Evolutionary conservation across 2,797 vertebrate species (phyloP).

Genomic region (Ciconia nigra): DNA sequence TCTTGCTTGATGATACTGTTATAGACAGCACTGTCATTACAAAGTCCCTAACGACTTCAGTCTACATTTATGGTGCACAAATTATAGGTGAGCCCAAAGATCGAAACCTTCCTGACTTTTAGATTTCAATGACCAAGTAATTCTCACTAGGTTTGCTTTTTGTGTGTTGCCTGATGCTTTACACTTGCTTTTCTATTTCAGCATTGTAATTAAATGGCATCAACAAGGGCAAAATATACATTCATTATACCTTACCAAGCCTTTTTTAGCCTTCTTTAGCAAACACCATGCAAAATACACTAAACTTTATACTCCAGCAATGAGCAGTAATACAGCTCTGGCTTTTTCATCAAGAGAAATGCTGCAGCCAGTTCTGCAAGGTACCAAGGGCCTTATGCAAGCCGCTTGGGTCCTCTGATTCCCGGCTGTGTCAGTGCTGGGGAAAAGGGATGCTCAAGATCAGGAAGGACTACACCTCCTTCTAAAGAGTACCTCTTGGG

Average conservation of each 20-base stretch:
- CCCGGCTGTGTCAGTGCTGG: neutral
- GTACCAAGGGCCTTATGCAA: neutral
- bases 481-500: slow-evolving; percentile 15
- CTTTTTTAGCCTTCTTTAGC: neutral
- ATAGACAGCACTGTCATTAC: slow-evolving; percentile 99
- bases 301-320: neutral
- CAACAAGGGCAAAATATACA: neutral
- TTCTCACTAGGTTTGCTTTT: slow-evolving; percentile 64
- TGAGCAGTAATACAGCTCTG: neutral
- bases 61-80: slow-evolving; percentile 84
- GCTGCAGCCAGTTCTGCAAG: neutral
- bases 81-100: slow-evolving; percentile 84
- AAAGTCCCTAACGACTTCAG: slow-evolving; percentile 88
- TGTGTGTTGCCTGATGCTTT: slow-evolving; percentile 22
- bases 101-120: slow-evolving; percentile 80
- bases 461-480: neutral
- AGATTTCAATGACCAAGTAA: slow-evolving; percentile 74
- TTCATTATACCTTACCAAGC: neutral
- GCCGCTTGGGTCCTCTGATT: neutral
- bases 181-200: neutral
- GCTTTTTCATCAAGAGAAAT: neutral
- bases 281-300: neutral
- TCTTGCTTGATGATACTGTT: slow-evolving; percentile 86
- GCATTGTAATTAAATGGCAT: neutral
- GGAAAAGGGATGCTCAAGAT: neutral